A percentile compares a stretch with the other conserved stretches of the same genome.
Evolutionary conservation across 64 coral and sea anemone species (phyloP).

Genomic region (Montipora foliosa): DNA sequence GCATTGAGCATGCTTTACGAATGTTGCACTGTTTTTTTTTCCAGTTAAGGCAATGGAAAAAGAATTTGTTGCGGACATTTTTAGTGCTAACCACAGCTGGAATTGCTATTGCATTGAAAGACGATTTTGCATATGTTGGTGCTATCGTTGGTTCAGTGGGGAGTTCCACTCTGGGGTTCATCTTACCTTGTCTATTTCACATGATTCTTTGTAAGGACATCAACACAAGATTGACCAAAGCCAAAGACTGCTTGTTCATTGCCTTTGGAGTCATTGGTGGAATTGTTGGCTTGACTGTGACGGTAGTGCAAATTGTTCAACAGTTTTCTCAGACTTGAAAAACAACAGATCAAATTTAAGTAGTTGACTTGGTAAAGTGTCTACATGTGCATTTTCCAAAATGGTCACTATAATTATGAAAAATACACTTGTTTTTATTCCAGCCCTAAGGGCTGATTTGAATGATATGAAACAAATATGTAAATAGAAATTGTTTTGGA

Average conservation of each 20-base stretch:
- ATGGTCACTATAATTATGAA: too few relatives aligned
- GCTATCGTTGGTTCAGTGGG: conserved; percentile 88
- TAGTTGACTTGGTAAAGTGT: too few relatives aligned
- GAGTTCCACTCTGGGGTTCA: conserved; percentile 78
- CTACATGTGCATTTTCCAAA: too few relatives aligned
- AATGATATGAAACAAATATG: too few relatives aligned
- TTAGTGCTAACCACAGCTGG: conserved; percentile 76
- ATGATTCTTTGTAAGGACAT: conserved; percentile 53
- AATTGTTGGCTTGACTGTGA: conserved; percentile 50
- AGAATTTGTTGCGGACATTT: conserved; percentile 73
- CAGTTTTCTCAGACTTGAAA: conserved; percentile 48
- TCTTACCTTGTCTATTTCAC: conserved; percentile 83
- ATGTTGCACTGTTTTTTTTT: background rate
- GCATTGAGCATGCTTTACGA: background rate
- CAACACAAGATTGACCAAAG: conserved; percentile 31
- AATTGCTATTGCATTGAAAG: conserved; percentile 80
- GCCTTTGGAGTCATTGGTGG: conserved; percentile 81
- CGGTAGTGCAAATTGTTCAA: conserved; percentile 47
- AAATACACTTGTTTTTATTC: too few relatives aligned
- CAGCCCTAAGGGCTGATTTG: too few relatives aligned
- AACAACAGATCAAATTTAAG: background rate
- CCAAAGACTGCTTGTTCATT: conserved; percentile 73
- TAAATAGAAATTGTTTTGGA: too few relatives aligned
- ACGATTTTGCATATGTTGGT: conserved; percentile 85
- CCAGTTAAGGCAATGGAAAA: conserved; percentile 71